Evolutionary conservation across 2,797 vertebrate genomes (phyloP).

Genomic region (Channa striata): DNA sequence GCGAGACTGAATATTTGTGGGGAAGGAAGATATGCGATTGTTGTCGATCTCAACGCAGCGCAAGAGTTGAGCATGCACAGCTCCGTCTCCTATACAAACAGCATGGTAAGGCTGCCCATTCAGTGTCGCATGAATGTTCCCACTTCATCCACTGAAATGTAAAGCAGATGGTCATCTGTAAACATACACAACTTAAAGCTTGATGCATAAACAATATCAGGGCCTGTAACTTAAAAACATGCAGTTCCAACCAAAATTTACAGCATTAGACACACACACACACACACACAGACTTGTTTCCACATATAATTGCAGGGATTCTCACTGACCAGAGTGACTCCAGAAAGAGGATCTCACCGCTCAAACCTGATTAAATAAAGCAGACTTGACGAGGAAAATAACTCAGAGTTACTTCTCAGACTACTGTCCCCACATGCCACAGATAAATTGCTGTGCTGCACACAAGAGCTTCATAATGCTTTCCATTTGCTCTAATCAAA

Average conservation of each 20-base stretch:
- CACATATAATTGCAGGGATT: conserved; percentile 62
- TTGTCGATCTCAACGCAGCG: conserved; percentile 62
- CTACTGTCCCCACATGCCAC: conserved; percentile 49
- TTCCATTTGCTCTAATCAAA: conserved; percentile 71
- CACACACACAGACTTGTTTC: conserved; percentile 54
- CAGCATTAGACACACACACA: conserved; percentile 47
- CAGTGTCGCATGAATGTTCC: conserved; percentile 63
- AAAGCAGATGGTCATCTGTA: conserved; percentile 72
- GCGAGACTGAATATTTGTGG: conserved; percentile 30
- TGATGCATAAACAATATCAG: conserved; percentile 65
- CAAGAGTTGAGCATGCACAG: conserved; percentile 63
- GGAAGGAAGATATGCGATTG: conserved; percentile 37
- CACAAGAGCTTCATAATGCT: conserved; percentile 58
- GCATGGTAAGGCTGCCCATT: conserved; percentile 45
- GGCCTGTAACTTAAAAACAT: conserved; percentile 52
- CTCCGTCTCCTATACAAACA: conserved; percentile 48
- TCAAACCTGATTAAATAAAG: conserved; percentile 68
- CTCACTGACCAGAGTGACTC: conserved; percentile 53
- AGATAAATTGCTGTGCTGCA: conserved; percentile 58
- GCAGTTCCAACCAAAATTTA: conserved; percentile 45
- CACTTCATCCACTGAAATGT: conserved; percentile 52
- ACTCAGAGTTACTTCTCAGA: conserved; percentile 48
- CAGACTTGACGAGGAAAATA: conserved; percentile 63
- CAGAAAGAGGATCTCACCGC: conserved; percentile 67
- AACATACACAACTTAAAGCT: conserved; percentile 62